Conservation (phyloP, 92 coral and sea anemone genomes). For the Paragorgia papillata region DNA sequence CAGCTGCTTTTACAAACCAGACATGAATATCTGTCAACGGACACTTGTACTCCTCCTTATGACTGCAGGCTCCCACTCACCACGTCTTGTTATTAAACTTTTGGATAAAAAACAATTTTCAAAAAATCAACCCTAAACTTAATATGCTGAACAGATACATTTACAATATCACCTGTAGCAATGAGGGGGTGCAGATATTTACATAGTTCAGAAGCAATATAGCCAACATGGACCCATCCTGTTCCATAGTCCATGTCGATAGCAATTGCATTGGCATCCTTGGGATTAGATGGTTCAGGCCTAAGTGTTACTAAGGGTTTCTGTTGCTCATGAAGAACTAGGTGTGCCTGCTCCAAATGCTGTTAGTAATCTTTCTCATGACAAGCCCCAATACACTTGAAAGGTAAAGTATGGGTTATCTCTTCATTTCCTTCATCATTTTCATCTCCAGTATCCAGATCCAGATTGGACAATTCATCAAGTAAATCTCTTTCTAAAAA, state of each 20-base stretch:
- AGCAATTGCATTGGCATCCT: conserved; percentile 38
- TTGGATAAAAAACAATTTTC: too few relatives aligned
- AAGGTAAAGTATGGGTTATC: conserved; percentile 50
- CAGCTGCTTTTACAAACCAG: too few relatives aligned
- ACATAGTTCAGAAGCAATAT: conserved; percentile 50
- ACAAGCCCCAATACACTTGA: conserved; percentile 57
- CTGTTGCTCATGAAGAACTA: neutral
- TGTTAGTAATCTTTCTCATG: conserved; percentile 42
- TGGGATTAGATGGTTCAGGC: conserved; percentile 53
- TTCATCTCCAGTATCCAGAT: too few relatives aligned
- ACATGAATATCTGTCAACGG: too few relatives aligned
- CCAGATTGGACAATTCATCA: too few relatives aligned
- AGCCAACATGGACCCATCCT: conserved; percentile 38
- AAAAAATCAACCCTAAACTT: too few relatives aligned
- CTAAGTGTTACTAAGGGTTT: neutral
- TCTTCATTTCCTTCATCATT: too few relatives aligned
- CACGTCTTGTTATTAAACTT: too few relatives aligned
- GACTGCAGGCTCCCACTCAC: too few relatives aligned
- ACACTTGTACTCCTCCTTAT: too few relatives aligned
- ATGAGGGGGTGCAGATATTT: conserved; percentile 30
- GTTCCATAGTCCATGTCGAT: conserved; percentile 36
- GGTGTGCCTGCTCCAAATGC: conserved; percentile 24
- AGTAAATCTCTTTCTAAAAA: too few relatives aligned
- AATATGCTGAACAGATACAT: too few relatives aligned
- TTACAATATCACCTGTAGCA: conserved; percentile 13